A percentile compares a stretch with the other conserved stretches of the same genome.
Evolutionary conservation across 2,888 invertebrate species (phyloP).

Genomic region (Diploptera punctata): DNA sequence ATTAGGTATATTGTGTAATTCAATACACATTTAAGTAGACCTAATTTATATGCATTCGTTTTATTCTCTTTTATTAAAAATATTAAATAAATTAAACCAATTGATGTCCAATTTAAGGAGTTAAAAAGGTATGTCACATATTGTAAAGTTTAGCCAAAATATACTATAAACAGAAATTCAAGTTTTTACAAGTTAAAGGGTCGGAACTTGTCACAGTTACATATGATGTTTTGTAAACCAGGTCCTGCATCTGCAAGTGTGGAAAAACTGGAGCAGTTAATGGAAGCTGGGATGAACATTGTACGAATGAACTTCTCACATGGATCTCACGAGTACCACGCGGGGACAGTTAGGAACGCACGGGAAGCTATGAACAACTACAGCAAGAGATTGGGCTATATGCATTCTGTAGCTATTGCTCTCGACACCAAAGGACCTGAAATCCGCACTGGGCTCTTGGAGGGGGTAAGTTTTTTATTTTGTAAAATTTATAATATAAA

Average conservation of each 20-base stretch:
- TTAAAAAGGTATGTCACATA: too few species aligned
- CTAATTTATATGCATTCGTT: too few species aligned
- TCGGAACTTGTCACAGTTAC: background rate
- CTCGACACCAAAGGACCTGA: slow-evolving; percentile 70
- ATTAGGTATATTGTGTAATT: too few species aligned
- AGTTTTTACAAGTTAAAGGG: too few species aligned
- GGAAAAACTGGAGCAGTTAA: slow-evolving; percentile 55
- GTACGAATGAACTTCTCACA: slow-evolving; percentile 65
- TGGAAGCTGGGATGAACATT: slow-evolving; percentile 65
- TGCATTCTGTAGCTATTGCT: slow-evolving; percentile 62
- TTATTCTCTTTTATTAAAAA: too few species aligned
- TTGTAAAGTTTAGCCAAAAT: too few species aligned
- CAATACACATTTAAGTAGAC: too few species aligned
- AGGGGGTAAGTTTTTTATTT: slow-evolving; percentile 53
- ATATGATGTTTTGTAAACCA: background rate
- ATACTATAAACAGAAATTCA: background rate
- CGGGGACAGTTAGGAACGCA: slow-evolving; percentile 60
- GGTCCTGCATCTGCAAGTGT: slow-evolving; percentile 27
- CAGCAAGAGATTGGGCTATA: slow-evolving; percentile 50
- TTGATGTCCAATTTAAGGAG: too few species aligned
- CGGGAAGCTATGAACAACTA: slow-evolving; percentile 57
- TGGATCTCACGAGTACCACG: slow-evolving; percentile 64
- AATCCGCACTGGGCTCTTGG: slow-evolving; percentile 65
- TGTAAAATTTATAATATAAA: too few species aligned
- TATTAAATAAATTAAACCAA: too few species aligned